phyloP scores from a whole-genome alignment of 37 sponge, comb jelly and placozoan species.

The Mnemiopsis leidyi region DNA sequence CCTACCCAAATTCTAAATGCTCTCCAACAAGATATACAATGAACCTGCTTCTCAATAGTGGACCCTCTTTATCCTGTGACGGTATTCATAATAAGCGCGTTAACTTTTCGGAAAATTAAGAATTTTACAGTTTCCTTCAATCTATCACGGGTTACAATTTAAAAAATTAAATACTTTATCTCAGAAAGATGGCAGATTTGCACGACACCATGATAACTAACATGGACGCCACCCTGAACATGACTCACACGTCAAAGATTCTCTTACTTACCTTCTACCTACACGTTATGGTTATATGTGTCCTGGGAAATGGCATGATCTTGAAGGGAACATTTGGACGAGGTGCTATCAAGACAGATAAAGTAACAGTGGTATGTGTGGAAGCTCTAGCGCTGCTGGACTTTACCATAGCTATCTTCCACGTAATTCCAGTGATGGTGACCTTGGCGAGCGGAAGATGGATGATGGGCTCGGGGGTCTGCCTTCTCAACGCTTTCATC shows the following conservation, averaged over 20 bases:
- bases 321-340: neutral
- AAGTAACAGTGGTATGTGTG: neutral
- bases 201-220: neutral
- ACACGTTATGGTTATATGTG: neutral
- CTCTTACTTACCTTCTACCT: neutral
- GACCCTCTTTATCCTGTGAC: no score
- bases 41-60: no score
- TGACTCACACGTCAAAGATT: neutral
- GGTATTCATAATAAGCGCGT: no score
- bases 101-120: no score
- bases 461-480: neutral
- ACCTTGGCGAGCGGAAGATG: neutral
- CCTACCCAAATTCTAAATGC: no score
- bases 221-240: neutral
- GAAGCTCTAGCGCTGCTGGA: neutral
- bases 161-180: no score
- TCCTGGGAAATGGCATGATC: neutral
- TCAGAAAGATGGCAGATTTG: neutral
- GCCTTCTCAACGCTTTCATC: neutral
- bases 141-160: no score
- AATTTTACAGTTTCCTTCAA: no score
- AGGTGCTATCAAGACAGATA: neutral
- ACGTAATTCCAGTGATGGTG: neutral
- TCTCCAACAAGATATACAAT: no score
- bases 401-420: neutral